Conservation (phyloP, 2,797 vertebrate genomes). For the Bufotes viridis region DNA sequence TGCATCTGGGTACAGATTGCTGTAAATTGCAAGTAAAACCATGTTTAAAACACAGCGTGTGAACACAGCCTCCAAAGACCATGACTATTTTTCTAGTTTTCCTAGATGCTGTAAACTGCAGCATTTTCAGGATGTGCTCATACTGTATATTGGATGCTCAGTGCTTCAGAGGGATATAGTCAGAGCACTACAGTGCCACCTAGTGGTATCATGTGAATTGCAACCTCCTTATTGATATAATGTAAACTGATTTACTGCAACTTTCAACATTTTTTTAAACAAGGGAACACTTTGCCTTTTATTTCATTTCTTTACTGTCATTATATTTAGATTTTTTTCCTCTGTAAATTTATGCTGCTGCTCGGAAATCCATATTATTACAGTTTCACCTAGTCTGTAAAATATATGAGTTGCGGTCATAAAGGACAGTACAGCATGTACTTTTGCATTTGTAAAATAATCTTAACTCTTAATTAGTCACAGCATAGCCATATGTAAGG, state of each 20-base stretch:
- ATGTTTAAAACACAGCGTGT: not conserved
- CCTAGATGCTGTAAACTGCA: not conserved
- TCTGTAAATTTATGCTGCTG: constrained; percentile 11
- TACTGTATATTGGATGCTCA: not conserved
- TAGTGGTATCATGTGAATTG: constrained; percentile 11
- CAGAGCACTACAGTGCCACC: constrained; percentile 29
- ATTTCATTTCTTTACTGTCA: not conserved
- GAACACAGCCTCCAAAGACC: not conserved
- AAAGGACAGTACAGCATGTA: constrained; percentile 34
- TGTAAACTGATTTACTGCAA: not conserved
- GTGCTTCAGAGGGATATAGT: not conserved
- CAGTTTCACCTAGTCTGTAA: constrained; percentile 3
- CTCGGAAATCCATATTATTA: not conserved
- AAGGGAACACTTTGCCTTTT: not conserved
- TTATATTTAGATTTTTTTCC: not conserved
- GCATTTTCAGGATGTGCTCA: not conserved
- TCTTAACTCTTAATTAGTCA: constrained; percentile 42
- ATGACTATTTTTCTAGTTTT: not conserved
- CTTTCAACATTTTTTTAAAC: not conserved
- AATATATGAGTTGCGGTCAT: constrained; percentile 38
- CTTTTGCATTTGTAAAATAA: constrained; percentile 41
- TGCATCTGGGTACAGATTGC: not conserved
- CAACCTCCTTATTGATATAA: not conserved
- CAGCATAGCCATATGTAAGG: constrained; percentile 24
- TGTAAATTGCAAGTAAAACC: not conserved